These are phyloP conservation scores for Pocillopora grandis DNA, from an alignment of 92 coral and sea anemone species.

Conservation along the genomic window DNA sequence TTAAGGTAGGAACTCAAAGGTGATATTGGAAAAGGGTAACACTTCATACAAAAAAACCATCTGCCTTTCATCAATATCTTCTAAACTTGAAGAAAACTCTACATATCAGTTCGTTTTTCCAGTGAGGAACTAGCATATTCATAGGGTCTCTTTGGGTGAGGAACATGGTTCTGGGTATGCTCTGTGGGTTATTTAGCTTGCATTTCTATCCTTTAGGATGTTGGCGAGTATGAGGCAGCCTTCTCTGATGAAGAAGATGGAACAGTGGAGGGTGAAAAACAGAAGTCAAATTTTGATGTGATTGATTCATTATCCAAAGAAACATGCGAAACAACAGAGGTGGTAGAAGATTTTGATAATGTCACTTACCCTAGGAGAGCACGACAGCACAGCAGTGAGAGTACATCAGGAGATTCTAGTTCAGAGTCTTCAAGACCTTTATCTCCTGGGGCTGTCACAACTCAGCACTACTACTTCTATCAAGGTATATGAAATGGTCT, in stretches of 20 bases:
- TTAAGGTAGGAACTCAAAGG: no score
- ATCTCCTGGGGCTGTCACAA: constrained; percentile 24
- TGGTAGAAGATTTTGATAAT: neutral
- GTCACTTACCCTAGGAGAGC: constrained; percentile 1
- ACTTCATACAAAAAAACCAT: no score
- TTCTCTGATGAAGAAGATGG: constrained; percentile 80
- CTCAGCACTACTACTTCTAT: constrained; percentile 68
- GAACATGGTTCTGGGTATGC: no score
- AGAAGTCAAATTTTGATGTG: neutral
- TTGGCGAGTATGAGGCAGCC: constrained; percentile 81
- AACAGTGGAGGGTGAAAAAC: constrained; percentile 1
- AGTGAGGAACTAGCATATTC: no score
- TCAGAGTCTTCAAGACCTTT: constrained; percentile 56
- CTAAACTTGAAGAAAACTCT: no score
- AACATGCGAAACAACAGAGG: neutral
- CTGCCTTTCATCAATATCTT: no score
- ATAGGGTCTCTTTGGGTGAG: no score
- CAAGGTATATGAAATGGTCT: constrained; percentile 50
- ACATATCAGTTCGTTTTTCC: no score
- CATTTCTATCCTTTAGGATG: constrained; percentile 38
- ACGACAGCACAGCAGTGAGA: constrained; percentile 24
- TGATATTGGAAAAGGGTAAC: no score
- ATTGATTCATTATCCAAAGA: neutral
- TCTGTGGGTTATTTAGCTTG: neutral
- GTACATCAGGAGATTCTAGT: constrained; percentile 30